Evolutionary conservation across 1,140 invertebrate species (phyloP).

Genomic region (Rhopalosiphum padi): DNA sequence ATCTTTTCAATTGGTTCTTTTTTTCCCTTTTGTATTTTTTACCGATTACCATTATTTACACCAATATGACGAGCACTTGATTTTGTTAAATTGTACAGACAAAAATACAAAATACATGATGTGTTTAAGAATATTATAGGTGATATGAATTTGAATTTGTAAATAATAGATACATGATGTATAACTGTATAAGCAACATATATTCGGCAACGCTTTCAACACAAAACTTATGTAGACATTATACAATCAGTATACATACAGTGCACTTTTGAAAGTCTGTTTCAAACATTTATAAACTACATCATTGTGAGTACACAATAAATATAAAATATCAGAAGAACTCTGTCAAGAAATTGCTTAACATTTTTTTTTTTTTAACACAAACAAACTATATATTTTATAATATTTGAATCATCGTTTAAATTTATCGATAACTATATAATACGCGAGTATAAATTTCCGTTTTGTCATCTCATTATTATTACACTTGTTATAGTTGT

Average conservation of each 20-base stretch:
- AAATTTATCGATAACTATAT: background rate
- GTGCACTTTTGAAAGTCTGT: background rate
- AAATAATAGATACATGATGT: background rate
- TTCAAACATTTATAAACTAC: background rate
- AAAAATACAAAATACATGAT: background rate
- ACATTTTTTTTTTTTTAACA: background rate
- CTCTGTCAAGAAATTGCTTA: background rate
- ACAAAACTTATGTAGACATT: background rate
- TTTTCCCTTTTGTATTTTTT: background rate
- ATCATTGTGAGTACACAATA: background rate
- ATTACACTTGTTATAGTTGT: constrained; percentile 19
- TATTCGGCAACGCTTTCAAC: background rate
- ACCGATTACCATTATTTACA: background rate
- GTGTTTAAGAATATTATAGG: background rate
- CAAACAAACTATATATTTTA: background rate
- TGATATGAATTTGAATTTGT: background rate
- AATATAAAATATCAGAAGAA: background rate
- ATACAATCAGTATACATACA: background rate
- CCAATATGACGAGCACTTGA: background rate
- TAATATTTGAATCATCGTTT: background rate
- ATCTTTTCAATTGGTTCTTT: too few relatives aligned
- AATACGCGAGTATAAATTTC: constrained; percentile 24
- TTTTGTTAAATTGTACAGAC: background rate
- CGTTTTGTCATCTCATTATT: constrained; percentile 20
- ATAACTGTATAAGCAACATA: background rate